Base-by-base conservation (phyloP, 2,888 invertebrate species). In the Teleiodes luculella region DNA sequence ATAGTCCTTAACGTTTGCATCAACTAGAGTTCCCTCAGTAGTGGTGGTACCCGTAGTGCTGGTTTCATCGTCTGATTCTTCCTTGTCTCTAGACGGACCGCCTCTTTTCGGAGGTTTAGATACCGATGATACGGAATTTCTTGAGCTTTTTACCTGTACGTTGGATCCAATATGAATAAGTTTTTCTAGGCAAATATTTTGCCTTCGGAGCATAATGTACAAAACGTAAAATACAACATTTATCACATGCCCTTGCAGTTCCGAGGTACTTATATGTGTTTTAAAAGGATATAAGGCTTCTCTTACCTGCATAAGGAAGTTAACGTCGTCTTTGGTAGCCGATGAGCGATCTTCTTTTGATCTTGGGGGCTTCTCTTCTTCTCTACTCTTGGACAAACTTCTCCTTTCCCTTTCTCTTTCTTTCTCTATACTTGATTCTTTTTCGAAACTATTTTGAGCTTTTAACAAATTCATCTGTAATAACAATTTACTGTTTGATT, bases 21-120 rank as follows among this genome's bases (percentile, higher is more conserved):
- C 92, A 1, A 93, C 90, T 3, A 94, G 82, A 16, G 95, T 95
- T 0, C 92, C 91, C 46, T 95, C 95, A 0, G 95, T 95, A 43
- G 94, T 94, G 43, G 94, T 94, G 61, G 94, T 93, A 3, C 88
- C 86, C 1, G 90, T 77, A 14, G 86, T 86, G 62, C 91, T 91
- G 20, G 84, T 72, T 14, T 90, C 90, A 57, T 92, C 92, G 56
- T 92, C 92, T 1, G 90, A 90, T 41, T 89, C 90, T 1, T 90
- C 88, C 48, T 74, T 83, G 6, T 89, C 88, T 8, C 78, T 78
- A 0, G 78, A 60, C 0, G 90, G 90, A 1, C 90, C 90, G 0
- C 90, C 90, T 55, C 85, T 70, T 18, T 67, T 64, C 0, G 90
- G 90, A 4, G 90, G 90, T 57, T 90, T 90, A 1, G 64, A 55